Base-by-base conservation (phyloP, 2,797 vertebrate species). In the Sebastes minor region DNA sequence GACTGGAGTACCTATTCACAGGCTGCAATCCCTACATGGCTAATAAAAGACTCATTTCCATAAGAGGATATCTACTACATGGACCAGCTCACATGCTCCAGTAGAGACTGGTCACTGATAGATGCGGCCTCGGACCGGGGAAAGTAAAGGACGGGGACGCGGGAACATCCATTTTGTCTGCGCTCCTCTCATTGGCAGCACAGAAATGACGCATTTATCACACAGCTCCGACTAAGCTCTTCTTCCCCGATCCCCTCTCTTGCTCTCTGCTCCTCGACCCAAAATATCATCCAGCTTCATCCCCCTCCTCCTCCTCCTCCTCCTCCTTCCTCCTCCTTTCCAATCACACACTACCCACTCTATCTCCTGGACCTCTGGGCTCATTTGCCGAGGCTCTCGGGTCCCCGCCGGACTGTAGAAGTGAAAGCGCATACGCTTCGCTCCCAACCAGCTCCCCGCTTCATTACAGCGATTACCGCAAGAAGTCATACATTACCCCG, bases 381-480 rank as follows among this genome's bases (percentile, higher is more conserved):
- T 91, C 84, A 88, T 91, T 92, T 91, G 72, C 85, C 0, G 71
- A 55, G 59, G 70, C 85, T 80, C 76, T 66, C 60, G 1, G 69
- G 77, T 74, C 81, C 74, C 28, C 30, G 2, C 38, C 64, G 76
- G 60, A 42, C 81, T 25, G 73, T 6, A 64, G 69, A n/a, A 55
- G 0, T 27, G 60, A 70, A 52, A 30, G 60, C 23, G 9, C 49
- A 20, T 61, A 53, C 1, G 4, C 60, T 52, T 57, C 68, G 30
- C 46, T 65, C 62, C 74, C 28, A 27, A 74, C 73, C 81, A 64
- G 30, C 74, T 70, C 65, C 55, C 33, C 33, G 76, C 88, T 84
- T 90, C 89, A 89, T 91, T 86, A 90, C 4, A 74, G 74, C 32
- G n/a, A 86, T 91, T 82, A 87, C 81, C 35, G 20, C 67, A 14